Evolutionary conservation across 2,113 vertebrate genomes (phyloP), one percentile per base, ranked within the genome.

Genomic region (Onychorhynchus coronatus): DNA sequence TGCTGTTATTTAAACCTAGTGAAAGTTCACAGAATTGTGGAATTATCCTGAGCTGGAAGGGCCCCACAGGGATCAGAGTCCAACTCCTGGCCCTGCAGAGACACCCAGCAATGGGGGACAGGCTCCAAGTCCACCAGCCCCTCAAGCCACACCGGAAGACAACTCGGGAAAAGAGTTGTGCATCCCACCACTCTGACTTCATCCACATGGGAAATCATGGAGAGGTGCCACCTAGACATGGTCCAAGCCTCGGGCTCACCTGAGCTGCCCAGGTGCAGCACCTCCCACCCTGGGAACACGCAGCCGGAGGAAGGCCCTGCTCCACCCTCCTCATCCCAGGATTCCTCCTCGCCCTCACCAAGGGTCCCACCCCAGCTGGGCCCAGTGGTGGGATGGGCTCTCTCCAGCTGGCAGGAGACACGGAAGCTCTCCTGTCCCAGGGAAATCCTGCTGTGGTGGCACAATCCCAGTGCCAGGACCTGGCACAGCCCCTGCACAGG

Each of bases 241-340:
- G 7, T 2, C 35, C 39, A 24, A 16, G 4, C 11, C 5, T 1
- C 11, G 42, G 42, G 80, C 20, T 15, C 73, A 30, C 24, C 80
- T 63, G 71, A 30, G 27, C 49, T 87, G 88, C 72, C 53, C 77
- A 59, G 49, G 21, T 18, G 7, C 55, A 70, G 67, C 61, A 21
- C 31, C 20, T 37, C 52, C 49, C 58, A 6, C 7, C 8, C 3
- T n/a, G 6, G 35, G 37, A 9, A 66, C 31, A 2, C 0, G 1
- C 52, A 63, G 73, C 22, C 5, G 16, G 1, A 37, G 49, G 76
- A 58, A 71, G 75, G n/a, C 37, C 46, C 31, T 10, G 5, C 16
- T 7, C 25, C 11, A 13, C 42, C 33, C 53, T 37, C 55, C 2
- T 14, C 4, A 0, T 27, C 11, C 41, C 47, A 8, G 52, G 14